Conservation (phyloP, 1,140 invertebrate species). For the Drosophila nigrodunni region DNA sequence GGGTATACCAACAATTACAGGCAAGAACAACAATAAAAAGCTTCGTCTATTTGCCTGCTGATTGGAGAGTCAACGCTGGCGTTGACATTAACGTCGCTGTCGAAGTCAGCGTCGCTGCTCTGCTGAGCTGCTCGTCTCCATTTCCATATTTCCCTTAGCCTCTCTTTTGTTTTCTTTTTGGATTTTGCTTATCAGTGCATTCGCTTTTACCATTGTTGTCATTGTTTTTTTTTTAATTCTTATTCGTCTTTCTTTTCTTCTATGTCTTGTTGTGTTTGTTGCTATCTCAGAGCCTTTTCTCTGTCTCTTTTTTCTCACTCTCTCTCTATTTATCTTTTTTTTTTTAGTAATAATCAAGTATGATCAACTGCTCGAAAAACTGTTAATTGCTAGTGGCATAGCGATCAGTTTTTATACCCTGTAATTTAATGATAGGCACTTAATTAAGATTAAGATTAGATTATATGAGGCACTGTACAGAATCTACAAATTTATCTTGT, state of each 20-base stretch:
- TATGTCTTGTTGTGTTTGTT: neutral
- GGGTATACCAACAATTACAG: neutral
- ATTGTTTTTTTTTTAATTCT: neutral
- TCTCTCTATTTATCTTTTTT: neutral
- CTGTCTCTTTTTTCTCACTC: neutral
- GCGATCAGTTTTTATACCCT: too few species aligned
- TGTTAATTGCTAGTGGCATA: too few species aligned
- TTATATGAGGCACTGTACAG: neutral
- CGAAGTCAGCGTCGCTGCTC: neutral
- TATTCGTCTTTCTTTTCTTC: neutral
- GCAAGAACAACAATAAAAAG: conserved; percentile 17
- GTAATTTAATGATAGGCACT: too few species aligned
- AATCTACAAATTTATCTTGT: neutral
- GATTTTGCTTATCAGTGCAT: conserved; percentile 1
- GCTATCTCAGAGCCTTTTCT: neutral
- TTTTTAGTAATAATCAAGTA: too few species aligned
- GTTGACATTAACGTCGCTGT: neutral
- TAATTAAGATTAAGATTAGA: neutral
- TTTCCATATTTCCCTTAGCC: neutral
- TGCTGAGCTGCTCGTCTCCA: neutral
- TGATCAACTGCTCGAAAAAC: too few species aligned
- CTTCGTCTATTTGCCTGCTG: conserved; percentile 53
- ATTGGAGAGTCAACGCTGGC: conserved; percentile 37
- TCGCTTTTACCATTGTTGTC: conserved; percentile 1
- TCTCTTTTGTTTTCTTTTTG: conserved; percentile 3